phyloP scores from a whole-genome alignment of 2,888 invertebrate species.

The Ashinkailepas kermadecensis region DNA sequence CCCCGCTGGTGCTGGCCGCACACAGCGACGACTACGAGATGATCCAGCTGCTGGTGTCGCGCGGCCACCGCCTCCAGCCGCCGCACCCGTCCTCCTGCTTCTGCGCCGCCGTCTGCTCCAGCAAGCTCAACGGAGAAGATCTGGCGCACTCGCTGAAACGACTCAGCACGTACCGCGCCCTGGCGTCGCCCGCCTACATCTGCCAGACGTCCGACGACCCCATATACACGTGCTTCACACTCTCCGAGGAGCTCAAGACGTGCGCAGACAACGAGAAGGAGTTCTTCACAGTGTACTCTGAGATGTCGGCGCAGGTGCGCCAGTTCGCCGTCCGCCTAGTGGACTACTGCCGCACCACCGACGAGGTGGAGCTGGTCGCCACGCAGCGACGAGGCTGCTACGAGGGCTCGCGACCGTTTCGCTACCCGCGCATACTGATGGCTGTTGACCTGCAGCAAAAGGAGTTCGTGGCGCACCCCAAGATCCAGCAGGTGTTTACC shows the following conservation, averaged over 20 bases:
- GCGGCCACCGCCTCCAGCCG: slow-evolving; percentile 11
- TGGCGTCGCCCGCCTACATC: slow-evolving; percentile 26
- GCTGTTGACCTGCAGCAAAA: slow-evolving; percentile 58
- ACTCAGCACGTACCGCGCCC: slow-evolving; percentile 21
- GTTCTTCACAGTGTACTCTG: slow-evolving; percentile 22
- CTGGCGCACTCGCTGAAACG: slow-evolving; percentile 23
- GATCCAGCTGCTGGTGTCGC: slow-evolving; percentile 18
- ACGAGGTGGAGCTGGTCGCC: slow-evolving; percentile 24
- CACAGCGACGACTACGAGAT: slow-evolving; percentile 20
- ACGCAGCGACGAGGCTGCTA: not conserved
- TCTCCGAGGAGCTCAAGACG: slow-evolving; percentile 1
- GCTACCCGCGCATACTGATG: slow-evolving; percentile 22
- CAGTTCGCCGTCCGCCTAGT: slow-evolving; percentile 25
- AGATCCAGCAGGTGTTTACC: slow-evolving; percentile 55
- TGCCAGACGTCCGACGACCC: slow-evolving; percentile 25
- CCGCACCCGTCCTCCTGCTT: slow-evolving; percentile 11
- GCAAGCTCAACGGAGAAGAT: slow-evolving; percentile 18
- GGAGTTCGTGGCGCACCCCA: slow-evolving; percentile 66
- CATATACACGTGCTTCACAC: slow-evolving; percentile 22
- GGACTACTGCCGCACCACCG: slow-evolving; percentile 26
- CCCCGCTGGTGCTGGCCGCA: slow-evolving; percentile 20
- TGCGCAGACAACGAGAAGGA: slow-evolving; percentile 24
- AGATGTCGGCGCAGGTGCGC: slow-evolving; percentile 13
- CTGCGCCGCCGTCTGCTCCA: slow-evolving; percentile 18
- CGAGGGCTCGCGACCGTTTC: slow-evolving; percentile 5